phyloP scores from a whole-genome alignment of 2,888 invertebrate genomes.

The Seira musarum region DNA sequence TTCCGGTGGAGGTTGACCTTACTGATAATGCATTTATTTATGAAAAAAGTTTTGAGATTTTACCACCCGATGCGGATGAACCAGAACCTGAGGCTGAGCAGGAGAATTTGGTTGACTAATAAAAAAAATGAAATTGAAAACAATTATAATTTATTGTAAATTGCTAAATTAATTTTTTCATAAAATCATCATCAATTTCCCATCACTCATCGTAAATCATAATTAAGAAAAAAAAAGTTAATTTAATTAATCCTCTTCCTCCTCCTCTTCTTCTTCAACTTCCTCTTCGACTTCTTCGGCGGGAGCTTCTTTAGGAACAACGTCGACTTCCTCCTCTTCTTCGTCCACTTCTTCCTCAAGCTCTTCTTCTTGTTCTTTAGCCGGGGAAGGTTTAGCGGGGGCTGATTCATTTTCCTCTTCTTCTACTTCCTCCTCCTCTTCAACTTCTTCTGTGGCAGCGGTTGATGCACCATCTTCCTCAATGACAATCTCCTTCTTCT shows the following conservation, averaged over 20 bases:
- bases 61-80: slow-evolving; percentile 65
- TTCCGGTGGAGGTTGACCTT: slow-evolving; percentile 97
- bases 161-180: neutral
- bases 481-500: neutral
- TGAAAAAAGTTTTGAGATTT: slow-evolving; percentile 73
- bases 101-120: no score
- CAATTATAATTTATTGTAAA: neutral
- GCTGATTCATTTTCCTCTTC: slow-evolving; percentile 22
- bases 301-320: slow-evolving; percentile 9
- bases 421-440: slow-evolving; percentile 12
- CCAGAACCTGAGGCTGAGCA: no score
- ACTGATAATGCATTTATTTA: slow-evolving; percentile 94
- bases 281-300: slow-evolving; percentile 36
- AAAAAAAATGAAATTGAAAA: no score
- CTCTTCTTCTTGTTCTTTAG: slow-evolving; percentile 13
- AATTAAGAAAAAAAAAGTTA: no score
- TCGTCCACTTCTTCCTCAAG: slow-evolving; percentile 18
- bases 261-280: slow-evolving; percentile 32
- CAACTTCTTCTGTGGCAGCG: slow-evolving; percentile 16
- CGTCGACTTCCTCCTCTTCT: slow-evolving; percentile 37
- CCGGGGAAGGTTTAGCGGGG: slow-evolving; percentile 15
- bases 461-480: neutral
- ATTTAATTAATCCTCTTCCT: slow-evolving; percentile 22
- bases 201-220: no score
- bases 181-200: no score